Conservation (phyloP, 1,140 invertebrate genomes). For the Aphaenogaster floridana region DNA sequence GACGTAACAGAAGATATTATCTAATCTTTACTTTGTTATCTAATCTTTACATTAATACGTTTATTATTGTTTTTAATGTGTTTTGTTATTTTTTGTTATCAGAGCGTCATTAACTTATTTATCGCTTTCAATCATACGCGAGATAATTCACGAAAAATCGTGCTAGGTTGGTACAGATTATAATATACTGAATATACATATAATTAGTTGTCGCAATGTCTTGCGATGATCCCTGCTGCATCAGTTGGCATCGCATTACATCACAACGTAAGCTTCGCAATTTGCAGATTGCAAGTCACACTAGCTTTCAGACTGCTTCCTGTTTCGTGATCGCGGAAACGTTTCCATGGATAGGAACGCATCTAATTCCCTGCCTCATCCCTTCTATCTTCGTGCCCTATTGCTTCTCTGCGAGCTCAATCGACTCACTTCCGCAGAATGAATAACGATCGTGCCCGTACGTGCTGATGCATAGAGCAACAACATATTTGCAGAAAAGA, state of each 20-base stretch:
- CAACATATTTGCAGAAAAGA: background rate
- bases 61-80: background rate
- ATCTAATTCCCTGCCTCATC: conserved; percentile 5
- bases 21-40: background rate
- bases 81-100: background rate
- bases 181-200: too few species aligned
- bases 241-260: background rate
- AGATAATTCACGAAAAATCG: background rate
- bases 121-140: background rate
- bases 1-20: background rate
- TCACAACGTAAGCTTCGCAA: conserved; percentile 6
- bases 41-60: background rate
- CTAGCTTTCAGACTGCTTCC: conserved; percentile 34
- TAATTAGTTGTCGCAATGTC: conserved; percentile 17
- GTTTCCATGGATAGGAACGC: conserved; percentile 24
- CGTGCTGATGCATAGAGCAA: background rate
- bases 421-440: conserved; percentile 24
- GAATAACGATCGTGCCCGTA: conserved; percentile 18
- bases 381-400: conserved; percentile 5
- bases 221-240: background rate
- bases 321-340: conserved; percentile 23
- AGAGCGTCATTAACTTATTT: background rate
- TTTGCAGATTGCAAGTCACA: conserved; percentile 61
- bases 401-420: conserved; percentile 18
- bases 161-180: background rate